These are phyloP conservation scores for Rhynchomys soricoides DNA, from an alignment of 2,113 vertebrate genomes.

Conservation along the genomic window DNA sequence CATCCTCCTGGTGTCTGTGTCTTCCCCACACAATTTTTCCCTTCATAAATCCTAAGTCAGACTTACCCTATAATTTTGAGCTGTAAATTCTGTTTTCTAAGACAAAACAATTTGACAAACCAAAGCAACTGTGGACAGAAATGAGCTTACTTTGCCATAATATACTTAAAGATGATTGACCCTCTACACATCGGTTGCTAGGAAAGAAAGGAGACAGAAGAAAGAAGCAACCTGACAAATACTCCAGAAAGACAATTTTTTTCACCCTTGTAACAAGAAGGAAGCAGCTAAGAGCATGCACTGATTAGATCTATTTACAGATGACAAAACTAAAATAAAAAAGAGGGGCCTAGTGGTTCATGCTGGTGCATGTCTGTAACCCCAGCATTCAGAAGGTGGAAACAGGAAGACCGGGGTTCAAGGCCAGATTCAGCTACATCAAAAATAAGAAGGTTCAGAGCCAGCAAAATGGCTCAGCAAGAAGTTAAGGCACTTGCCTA, in stretches of 20 bases:
- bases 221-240: not conserved
- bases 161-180: not conserved
- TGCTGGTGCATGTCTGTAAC: not conserved
- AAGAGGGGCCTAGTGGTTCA: not conserved
- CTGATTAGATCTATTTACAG: constrained; percentile 31
- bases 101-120: constrained; percentile 8
- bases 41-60: constrained; percentile 47
- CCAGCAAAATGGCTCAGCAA: not conserved
- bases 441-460: not conserved
- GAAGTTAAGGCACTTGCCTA: not conserved
- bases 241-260: not conserved
- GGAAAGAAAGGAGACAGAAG: not conserved
- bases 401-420: not conserved
- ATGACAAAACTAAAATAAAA: constrained; percentile 44
- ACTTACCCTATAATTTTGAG: constrained; percentile 1
- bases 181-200: not conserved
- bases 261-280: constrained; percentile 15
- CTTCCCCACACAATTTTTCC: not conserved
- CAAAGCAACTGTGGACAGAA: constrained; percentile 26
- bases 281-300: not conserved
- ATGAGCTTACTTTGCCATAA: not conserved
- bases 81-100: constrained; percentile 48
- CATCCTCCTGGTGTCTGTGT: not conserved
- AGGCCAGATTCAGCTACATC: not conserved
- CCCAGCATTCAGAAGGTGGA: not conserved